A percentile compares a stretch with the other conserved stretches of the same genome.
phyloP scores from a whole-genome alignment of 2,113 vertebrate species.

The Pelobates fuscus region DNA sequence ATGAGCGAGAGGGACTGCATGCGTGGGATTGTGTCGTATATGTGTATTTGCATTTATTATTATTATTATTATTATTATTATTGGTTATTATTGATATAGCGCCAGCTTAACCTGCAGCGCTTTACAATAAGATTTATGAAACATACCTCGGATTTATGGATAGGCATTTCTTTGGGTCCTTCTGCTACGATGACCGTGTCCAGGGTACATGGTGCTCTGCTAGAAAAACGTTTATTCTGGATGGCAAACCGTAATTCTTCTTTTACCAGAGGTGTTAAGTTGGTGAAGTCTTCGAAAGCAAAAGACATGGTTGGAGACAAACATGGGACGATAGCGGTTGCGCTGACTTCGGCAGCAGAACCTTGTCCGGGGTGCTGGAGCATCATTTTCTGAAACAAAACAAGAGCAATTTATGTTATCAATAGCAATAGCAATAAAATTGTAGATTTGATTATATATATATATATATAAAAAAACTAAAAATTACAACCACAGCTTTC shows the following conservation, averaged over 20 bases:
- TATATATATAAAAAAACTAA: background rate
- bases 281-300: conserved; percentile 91
- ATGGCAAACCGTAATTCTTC: conserved; percentile 92
- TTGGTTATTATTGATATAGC: too few relatives aligned
- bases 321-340: conserved; percentile 88
- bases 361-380: conserved; percentile 88
- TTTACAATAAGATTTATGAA: too few relatives aligned
- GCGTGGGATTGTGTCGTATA: too few relatives aligned
- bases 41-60: too few relatives aligned
- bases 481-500: too few relatives aligned
- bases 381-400: conserved; percentile 87
- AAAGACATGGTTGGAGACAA: conserved; percentile 86
- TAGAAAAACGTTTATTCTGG: conserved; percentile 83
- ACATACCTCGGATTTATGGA: conserved; percentile 77
- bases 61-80: too few relatives aligned
- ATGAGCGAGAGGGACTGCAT: too few relatives aligned
- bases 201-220: conserved; percentile 73
- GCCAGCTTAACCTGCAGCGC: too few relatives aligned
- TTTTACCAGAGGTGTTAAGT: conserved; percentile 87
- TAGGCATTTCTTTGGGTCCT: conserved; percentile 60
- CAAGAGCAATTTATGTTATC: conserved; percentile 32
- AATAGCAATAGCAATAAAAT: background rate
- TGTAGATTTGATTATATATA: background rate
- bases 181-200: conserved; percentile 77
- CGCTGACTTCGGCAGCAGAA: conserved; percentile 89